Conservation (phyloP, 2,113 vertebrate species). For the Chunga burmeisteri region DNA sequence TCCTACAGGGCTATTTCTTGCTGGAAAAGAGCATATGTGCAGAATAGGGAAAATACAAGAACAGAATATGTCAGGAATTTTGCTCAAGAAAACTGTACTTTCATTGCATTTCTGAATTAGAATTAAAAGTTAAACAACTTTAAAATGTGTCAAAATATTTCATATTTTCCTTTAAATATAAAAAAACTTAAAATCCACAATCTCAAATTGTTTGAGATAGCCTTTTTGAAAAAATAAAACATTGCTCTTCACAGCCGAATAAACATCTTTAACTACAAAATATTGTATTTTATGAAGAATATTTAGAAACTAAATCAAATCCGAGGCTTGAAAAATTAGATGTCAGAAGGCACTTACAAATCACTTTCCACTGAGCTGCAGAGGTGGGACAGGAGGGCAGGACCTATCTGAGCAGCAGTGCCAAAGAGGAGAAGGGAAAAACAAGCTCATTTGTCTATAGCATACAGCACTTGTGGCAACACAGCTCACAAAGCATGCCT, state of each 20-base stretch:
- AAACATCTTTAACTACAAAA: background rate
- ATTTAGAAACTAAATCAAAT: background rate
- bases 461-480: background rate
- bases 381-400: background rate
- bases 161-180: background rate
- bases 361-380: background rate
- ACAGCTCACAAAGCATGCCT: background rate
- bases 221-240: background rate
- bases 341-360: background rate
- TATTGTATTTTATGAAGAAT: background rate
- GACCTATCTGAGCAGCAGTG: background rate
- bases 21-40: background rate
- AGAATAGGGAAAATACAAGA: background rate
- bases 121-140: background rate
- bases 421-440: background rate
- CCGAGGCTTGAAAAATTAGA: background rate
- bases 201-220: background rate
- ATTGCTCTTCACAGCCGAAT: background rate
- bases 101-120: background rate
- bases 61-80: background rate
- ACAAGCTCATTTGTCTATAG: background rate
- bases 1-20: background rate
- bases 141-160: background rate
- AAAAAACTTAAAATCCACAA: background rate
- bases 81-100: background rate